These are phyloP conservation scores for Drosophila affinis DNA, from an alignment of 2,888 invertebrate genomes.

Conservation along the genomic window DNA sequence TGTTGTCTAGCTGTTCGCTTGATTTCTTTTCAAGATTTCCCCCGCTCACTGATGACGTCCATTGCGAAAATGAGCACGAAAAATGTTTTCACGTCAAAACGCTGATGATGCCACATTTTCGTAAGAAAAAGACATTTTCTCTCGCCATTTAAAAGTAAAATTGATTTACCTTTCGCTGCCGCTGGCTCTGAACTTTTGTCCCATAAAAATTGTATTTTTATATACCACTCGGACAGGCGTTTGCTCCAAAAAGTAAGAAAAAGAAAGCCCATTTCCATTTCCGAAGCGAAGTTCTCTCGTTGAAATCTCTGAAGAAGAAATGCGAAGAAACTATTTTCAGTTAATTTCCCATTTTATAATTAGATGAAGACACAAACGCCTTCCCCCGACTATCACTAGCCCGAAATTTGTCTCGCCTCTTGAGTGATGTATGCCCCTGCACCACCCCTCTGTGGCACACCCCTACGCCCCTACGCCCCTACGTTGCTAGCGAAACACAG, in stretches of 20 bases:
- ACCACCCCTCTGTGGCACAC: neutral
- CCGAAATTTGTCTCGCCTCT: slow-evolving; percentile 31
- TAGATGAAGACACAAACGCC: slow-evolving; percentile 12
- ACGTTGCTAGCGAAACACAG: neutral
- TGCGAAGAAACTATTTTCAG: slow-evolving; percentile 20
- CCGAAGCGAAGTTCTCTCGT: neutral
- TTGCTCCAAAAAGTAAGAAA: neutral
- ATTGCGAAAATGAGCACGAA: slow-evolving; percentile 44
- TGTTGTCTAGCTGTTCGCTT: slow-evolving; percentile 32
- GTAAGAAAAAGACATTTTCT: slow-evolving; percentile 12
- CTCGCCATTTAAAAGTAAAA: slow-evolving; percentile 12
- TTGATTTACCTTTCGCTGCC: slow-evolving; percentile 20
- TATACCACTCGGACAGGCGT: neutral
- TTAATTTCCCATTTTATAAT: slow-evolving; percentile 27
- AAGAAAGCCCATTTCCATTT: neutral
- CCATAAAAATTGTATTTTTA: slow-evolving; percentile 14
- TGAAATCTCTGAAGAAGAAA: neutral
- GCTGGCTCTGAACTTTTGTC: neutral
- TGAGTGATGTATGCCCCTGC: slow-evolving; percentile 24
- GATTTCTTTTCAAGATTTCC: slow-evolving; percentile 22
- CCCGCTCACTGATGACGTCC: slow-evolving; percentile 49
- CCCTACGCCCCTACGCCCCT: too few relatives aligned
- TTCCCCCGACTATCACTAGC: slow-evolving; percentile 27
- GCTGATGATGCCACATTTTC: slow-evolving; percentile 27
- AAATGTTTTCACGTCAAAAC: slow-evolving; percentile 46